A percentile compares a stretch with the other conserved stretches of the same genome.
phyloP scores from a whole-genome alignment of 2,888 invertebrate species.

The Idaea dimidiata region DNA sequence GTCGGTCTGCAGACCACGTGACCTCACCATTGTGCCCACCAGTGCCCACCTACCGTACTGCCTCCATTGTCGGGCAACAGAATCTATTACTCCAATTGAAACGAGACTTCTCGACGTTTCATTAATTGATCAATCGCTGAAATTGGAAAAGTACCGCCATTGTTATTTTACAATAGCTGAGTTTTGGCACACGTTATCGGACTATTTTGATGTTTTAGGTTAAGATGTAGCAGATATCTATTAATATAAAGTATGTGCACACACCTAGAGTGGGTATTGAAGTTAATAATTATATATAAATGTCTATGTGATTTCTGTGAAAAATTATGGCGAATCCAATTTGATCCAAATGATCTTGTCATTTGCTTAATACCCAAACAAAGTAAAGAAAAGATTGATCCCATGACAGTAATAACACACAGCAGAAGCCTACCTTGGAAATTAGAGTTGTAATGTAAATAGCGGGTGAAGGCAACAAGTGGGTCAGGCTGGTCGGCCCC shows the following conservation, averaged over 20 bases:
- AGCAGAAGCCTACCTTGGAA: slow-evolving; percentile 51
- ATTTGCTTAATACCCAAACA: slow-evolving; percentile 26
- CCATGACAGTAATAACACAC: slow-evolving; percentile 41
- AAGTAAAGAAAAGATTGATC: slow-evolving; percentile 46
- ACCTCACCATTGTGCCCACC: slow-evolving; percentile 25
- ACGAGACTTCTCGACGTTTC: slow-evolving; percentile 22
- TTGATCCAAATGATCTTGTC: too few species aligned
- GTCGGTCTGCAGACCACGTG: slow-evolving; percentile 18
- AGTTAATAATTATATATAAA: too few species aligned
- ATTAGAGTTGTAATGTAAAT: slow-evolving; percentile 70
- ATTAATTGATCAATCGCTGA: slow-evolving; percentile 24
- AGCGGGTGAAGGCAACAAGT: slow-evolving; percentile 73
- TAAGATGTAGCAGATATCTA: neutral
- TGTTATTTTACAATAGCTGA: slow-evolving; percentile 12
- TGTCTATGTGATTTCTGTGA: too few species aligned
- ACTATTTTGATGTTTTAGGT: slow-evolving; percentile 3
- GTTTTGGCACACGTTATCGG: neutral
- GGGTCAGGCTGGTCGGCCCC: slow-evolving; percentile 56
- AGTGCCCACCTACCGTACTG: slow-evolving; percentile 16
- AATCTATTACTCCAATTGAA: slow-evolving; percentile 32
- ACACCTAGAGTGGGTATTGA: neutral
- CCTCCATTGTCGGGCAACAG: slow-evolving; percentile 29
- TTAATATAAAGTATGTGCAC: neutral
- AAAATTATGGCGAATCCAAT: too few species aligned
- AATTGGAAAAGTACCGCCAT: slow-evolving; percentile 19